These are phyloP conservation scores for Drosophila subquinaria DNA, from an alignment of 2,888 invertebrate species.

Conservation along the genomic window DNA sequence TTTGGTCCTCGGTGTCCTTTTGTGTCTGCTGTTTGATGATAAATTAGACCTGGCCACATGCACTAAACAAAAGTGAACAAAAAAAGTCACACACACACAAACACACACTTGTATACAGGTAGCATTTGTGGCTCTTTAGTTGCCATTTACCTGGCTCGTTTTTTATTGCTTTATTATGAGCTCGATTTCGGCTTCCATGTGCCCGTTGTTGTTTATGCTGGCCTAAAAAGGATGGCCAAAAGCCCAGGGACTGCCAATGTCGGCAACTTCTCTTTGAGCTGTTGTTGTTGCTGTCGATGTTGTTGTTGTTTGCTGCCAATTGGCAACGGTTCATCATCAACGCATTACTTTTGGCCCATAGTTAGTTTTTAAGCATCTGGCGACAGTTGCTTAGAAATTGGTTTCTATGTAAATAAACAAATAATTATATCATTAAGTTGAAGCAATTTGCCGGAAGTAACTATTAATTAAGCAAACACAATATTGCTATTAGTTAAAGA, in stretches of 20 bases:
- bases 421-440: conserved; percentile 1
- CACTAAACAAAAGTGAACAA: conserved; percentile 27
- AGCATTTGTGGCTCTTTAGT: conserved; percentile 71
- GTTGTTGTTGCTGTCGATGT: conserved; percentile 10
- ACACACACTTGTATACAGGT: conserved; percentile 20
- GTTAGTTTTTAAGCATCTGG: conserved; percentile 34
- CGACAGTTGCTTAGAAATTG: conserved; percentile 16
- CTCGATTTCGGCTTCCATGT: conserved; percentile 34
- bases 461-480: background rate
- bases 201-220: conserved; percentile 40
- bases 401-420: conserved; percentile 1
- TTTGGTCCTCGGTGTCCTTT: conserved; percentile 41
- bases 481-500: background rate
- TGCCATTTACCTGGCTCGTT: conserved; percentile 59
- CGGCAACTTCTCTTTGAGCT: conserved; percentile 4
- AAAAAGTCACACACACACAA: conserved; percentile 21
- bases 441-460: conserved; percentile 3
- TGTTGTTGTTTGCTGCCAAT: conserved; percentile 28
- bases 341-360: conserved; percentile 4
- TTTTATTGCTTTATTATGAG: conserved; percentile 80
- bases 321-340: conserved; percentile 26
- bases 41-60: conserved; percentile 67
- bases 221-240: conserved; percentile 34
- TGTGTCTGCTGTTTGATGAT: conserved; percentile 75
- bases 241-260: conserved; percentile 8